Conservation (phyloP, 2,113 vertebrate genomes). For the Myotis brandtii region DNA sequence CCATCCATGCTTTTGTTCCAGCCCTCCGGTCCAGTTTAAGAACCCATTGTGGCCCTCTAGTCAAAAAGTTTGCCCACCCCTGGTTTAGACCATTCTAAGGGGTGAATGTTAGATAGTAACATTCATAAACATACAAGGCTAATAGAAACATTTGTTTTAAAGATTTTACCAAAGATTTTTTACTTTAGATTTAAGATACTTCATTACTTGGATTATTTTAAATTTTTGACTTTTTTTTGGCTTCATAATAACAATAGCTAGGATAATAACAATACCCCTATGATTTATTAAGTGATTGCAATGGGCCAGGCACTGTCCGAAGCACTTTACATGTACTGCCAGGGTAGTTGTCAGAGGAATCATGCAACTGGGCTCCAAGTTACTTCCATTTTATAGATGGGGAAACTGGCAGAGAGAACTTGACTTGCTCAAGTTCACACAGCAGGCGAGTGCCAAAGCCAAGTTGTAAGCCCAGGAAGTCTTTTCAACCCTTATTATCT, state of each 20-base stretch:
- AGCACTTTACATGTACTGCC: background rate
- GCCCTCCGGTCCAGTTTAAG: too few relatives aligned
- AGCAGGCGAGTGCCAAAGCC: background rate
- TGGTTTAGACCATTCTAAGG: background rate
- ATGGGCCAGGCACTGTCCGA: background rate
- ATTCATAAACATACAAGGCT: background rate
- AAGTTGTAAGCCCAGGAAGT: background rate
- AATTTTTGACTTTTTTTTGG: conserved; percentile 11
- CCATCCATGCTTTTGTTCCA: too few relatives aligned
- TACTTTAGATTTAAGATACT: conserved; percentile 2
- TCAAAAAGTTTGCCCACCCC: too few relatives aligned
- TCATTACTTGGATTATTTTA: background rate
- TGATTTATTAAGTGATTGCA: background rate
- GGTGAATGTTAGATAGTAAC: background rate
- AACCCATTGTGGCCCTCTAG: too few relatives aligned
- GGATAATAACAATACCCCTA: background rate
- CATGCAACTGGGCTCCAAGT: background rate
- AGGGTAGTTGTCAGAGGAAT: background rate
- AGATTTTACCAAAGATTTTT: conserved; percentile 10
- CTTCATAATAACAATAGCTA: background rate
- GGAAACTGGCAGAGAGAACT: background rate
- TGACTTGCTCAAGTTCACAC: background rate
- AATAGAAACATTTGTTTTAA: conserved; percentile 23
- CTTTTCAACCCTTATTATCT: conserved; percentile 16
- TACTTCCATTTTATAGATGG: background rate